A percentile compares a stretch with the other conserved stretches of the same genome.
These are phyloP conservation scores for Aethes cnicana DNA, from an alignment of 2,888 invertebrate genomes.

Conservation along the genomic window DNA sequence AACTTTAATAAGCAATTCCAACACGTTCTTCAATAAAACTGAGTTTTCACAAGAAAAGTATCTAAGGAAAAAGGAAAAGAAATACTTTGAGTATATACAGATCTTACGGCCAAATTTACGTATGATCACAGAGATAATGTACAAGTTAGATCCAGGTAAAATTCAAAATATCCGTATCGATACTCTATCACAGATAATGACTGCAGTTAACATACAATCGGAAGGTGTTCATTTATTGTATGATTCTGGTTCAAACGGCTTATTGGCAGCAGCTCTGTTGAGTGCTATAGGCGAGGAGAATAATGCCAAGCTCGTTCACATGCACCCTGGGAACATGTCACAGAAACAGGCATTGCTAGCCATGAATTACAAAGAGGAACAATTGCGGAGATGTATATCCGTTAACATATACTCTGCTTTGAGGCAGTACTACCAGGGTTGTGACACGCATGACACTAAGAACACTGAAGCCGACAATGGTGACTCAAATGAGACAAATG, in stretches of 20 bases:
- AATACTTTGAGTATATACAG: slow-evolving; percentile 93
- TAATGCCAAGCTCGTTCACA: slow-evolving; percentile 85
- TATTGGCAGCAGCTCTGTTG: slow-evolving; percentile 91
- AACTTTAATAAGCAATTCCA: slow-evolving; percentile 94
- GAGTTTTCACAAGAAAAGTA: slow-evolving; percentile 97
- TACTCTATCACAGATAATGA: slow-evolving; percentile 93
- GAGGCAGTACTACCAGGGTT: slow-evolving; percentile 85
- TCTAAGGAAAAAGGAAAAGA: slow-evolving; percentile 96
- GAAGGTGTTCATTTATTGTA: slow-evolving; percentile 91
- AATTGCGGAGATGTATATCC: slow-evolving; percentile 86
- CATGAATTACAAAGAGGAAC: slow-evolving; percentile 89
- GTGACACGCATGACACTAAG: slow-evolving; percentile 51
- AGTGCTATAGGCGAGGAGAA: slow-evolving; percentile 88
- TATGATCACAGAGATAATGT: slow-evolving; percentile 92
- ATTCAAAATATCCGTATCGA: slow-evolving; percentile 91
- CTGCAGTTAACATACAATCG: slow-evolving; percentile 90
- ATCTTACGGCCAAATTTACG: slow-evolving; percentile 91
- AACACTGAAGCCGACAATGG: neutral
- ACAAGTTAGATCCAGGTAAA: slow-evolving; percentile 88
- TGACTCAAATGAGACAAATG: slow-evolving; percentile 44
- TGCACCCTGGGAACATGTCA: slow-evolving; percentile 91
- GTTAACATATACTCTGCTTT: slow-evolving; percentile 90
- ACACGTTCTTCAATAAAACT: slow-evolving; percentile 94
- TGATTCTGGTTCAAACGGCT: slow-evolving; percentile 93
- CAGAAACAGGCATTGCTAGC: slow-evolving; percentile 90